Percentiles rank a stretch among this genome's conserved stretches.
Conservation (phyloP, 2,888 invertebrate genomes). For the Tiliacea aurago region DNA sequence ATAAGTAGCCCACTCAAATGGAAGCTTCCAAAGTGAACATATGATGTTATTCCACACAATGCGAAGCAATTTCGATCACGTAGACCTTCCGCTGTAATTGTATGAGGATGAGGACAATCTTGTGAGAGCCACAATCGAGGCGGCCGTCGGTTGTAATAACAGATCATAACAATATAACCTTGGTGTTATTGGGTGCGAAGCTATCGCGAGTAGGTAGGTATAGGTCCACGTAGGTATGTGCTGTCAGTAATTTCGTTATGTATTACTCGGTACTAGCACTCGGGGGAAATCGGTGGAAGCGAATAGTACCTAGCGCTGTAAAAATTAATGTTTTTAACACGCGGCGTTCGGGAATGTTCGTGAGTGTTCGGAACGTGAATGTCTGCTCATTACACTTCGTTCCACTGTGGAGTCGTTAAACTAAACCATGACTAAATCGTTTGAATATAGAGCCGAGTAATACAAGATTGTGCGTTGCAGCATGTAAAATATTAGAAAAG, state of each 20-base stretch:
- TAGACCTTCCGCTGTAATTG: slow-evolving; percentile 20
- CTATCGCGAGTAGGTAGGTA: not conserved
- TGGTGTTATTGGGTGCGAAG: slow-evolving; percentile 2
- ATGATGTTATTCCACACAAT: slow-evolving; percentile 19
- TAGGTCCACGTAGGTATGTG: not conserved
- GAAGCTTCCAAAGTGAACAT: slow-evolving; percentile 4
- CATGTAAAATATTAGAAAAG: not conserved
- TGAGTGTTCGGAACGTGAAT: slow-evolving; percentile 7
- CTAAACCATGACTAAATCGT: not conserved
- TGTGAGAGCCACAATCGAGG: not conserved
- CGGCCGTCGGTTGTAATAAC: slow-evolving; percentile 6
- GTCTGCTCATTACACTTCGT: not conserved
- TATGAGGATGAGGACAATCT: slow-evolving; percentile 2
- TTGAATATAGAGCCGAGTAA: slow-evolving; percentile 1
- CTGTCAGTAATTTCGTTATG: slow-evolving; percentile 12
- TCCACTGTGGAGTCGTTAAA: not conserved
- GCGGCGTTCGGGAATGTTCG: slow-evolving; percentile 6
- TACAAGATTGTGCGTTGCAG: not conserved
- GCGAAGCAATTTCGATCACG: slow-evolving; percentile 32
- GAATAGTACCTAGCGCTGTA: slow-evolving; percentile 24
- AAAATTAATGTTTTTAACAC: slow-evolving; percentile 35
- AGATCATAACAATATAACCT: not conserved
- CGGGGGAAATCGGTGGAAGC: slow-evolving; percentile 45
- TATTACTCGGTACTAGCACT: slow-evolving; percentile 24
- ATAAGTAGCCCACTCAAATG: not conserved